Evolutionary conservation across 1,140 invertebrate species (phyloP), one percentile per base, ranked within the genome.

Genomic region (Drosophila simulans): DNA sequence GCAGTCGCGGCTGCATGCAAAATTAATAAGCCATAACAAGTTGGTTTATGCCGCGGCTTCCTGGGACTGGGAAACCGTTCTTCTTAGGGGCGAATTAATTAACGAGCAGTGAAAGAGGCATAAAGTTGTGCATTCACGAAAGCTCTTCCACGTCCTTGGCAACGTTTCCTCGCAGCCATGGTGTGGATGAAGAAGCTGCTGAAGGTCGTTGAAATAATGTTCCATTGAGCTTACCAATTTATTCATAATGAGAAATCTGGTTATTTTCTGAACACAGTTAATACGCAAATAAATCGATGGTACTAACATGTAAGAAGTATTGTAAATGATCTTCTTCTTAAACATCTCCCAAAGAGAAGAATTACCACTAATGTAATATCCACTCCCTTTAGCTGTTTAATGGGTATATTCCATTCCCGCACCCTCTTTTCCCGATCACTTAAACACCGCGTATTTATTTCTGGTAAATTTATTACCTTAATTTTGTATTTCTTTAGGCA

Each of bases 1-100:
- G 66, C 66, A 68, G 39, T 40, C 63, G 63, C 63, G 63, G 64
- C 52, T 70, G 52, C 65, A 25, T 71, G 65, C 52, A 71, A 71
- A 71, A 57, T 71, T 71, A 71, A 71, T 71, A 71, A 71, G 68
- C 52, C 68, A 35, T 71, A 71, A 71, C 52, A 66, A 66, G 64
- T 70, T 71, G 68, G 64, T 43, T 68, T 66, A 43, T 56, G 51
- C 35, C 31, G 34, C 59, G 35, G 43, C 25, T 39, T 46, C 53
- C 53, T 20, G 34, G 5, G n/a, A n/a, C 51, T 13, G 15, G 27
- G 25, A 62, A 63, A 25, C 49, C 20, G 13, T 31, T 27, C 65
- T 35, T 40, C 64, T 71, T 27, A 12, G 35, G 65, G 35, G 52
- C 27, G 42, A 48, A 57, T 71, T 71, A 70, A 71, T 70, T 70